A percentile compares a stretch with the other conserved stretches of the same genome.
Evolutionary conservation across 2,888 invertebrate species (phyloP).

Genomic region (Chrysolina haemoptera): DNA sequence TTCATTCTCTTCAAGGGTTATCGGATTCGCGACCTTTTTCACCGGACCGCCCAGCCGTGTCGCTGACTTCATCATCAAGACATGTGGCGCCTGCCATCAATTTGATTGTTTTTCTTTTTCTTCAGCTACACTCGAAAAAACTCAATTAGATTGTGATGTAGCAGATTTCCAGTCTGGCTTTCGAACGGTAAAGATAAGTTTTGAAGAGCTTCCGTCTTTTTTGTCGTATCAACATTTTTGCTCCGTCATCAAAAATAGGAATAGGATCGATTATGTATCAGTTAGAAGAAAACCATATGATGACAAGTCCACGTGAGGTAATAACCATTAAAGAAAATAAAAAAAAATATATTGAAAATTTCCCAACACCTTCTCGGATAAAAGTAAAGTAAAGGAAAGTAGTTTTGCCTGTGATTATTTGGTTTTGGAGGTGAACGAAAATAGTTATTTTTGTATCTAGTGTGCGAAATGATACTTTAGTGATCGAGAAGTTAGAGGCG

Average conservation of each 20-base stretch:
- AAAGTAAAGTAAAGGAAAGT: too few relatives aligned
- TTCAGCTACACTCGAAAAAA: slow-evolving; percentile 9
- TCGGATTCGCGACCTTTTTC: slow-evolving; percentile 43
- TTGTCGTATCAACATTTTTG: not conserved
- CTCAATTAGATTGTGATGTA: slow-evolving; percentile 18
- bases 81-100: slow-evolving; percentile 35
- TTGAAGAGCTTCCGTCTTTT: slow-evolving; percentile 12
- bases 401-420: too few relatives aligned
- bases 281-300: too few relatives aligned
- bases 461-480: too few relatives aligned
- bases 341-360: too few relatives aligned
- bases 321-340: too few relatives aligned
- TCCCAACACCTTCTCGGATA: too few relatives aligned
- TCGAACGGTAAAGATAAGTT: not conserved
- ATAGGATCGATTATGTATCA: not conserved
- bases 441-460: too few relatives aligned
- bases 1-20: slow-evolving; percentile 42
- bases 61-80: slow-evolving; percentile 24
- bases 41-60: slow-evolving; percentile 32
- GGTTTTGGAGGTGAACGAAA: too few relatives aligned
- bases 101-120: slow-evolving; percentile 3
- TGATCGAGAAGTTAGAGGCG: too few relatives aligned
- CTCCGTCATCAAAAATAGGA: not conserved
- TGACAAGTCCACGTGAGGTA: too few relatives aligned
- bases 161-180: slow-evolving; percentile 3